A percentile compares a stretch with the other conserved stretches of the same genome.
These are phyloP conservation scores for Chondrosia reniformis DNA, from an alignment of 37 sponge, comb jelly and placozoan species.

Conservation along the genomic window DNA sequence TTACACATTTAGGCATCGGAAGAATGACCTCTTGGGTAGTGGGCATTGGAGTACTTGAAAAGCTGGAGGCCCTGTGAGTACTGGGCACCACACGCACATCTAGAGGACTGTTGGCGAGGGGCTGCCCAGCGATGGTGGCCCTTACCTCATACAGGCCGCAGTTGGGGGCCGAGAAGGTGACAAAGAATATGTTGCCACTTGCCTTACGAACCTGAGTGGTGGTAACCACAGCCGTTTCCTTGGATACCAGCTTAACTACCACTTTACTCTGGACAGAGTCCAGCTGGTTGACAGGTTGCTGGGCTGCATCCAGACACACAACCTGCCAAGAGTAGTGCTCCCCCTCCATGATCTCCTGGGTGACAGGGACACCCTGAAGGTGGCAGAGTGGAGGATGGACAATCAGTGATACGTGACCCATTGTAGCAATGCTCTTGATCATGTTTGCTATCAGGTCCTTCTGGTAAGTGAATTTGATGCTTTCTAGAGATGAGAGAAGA, in stretches of 20 bases:
- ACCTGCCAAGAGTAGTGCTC: slow-evolving; percentile 3
- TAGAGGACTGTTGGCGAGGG: neutral
- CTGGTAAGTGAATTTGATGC: neutral
- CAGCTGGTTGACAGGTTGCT: neutral
- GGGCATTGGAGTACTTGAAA: neutral
- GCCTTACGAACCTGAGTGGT: neutral
- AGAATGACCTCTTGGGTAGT: neutral
- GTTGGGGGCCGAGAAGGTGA: neutral
- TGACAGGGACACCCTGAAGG: slow-evolving; percentile 4
- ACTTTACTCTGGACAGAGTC: neutral
- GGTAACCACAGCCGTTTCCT: too few relatives aligned
- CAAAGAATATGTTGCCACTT: neutral
- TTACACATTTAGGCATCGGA: neutral
- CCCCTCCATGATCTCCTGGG: neutral
- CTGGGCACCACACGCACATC: neutral
- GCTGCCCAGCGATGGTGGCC: slow-evolving; percentile 4
- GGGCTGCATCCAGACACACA: slow-evolving; percentile 7
- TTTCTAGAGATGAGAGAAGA: neutral
- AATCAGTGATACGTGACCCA: neutral
- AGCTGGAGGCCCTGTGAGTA: neutral
- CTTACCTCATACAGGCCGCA: neutral
- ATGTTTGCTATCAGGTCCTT: neutral
- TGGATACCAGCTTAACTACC: neutral
- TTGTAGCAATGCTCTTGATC: neutral
- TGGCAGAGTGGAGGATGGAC: slow-evolving; percentile 4